These are phyloP conservation scores for Cotesia congregata DNA, from an alignment of 2,888 invertebrate genomes.

Conservation along the genomic window DNA sequence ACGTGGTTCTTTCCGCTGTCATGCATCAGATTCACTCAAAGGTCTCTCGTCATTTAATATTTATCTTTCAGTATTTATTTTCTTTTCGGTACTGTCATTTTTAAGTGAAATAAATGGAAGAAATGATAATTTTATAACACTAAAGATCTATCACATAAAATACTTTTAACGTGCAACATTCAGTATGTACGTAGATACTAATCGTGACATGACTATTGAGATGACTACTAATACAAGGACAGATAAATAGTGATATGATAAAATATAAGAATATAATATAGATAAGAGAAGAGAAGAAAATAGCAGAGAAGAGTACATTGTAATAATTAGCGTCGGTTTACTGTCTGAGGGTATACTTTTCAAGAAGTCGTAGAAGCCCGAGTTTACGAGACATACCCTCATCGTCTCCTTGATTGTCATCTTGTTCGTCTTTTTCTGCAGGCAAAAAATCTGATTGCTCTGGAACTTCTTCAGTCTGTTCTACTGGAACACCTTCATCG, in stretches of 20 bases:
- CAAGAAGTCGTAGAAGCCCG: conserved; percentile 47
- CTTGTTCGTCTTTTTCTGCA: conserved; percentile 43
- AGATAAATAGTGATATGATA: background rate
- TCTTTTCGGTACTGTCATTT: background rate
- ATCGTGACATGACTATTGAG: background rate
- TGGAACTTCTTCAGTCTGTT: conserved; percentile 18
- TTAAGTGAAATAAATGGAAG: background rate
- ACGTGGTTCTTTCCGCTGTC: background rate
- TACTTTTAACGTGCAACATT: background rate
- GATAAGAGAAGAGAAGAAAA: background rate
- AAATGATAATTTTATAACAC: background rate
- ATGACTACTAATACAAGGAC: background rate
- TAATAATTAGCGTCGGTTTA: conserved; percentile 20
- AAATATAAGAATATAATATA: background rate
- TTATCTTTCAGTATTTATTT: background rate
- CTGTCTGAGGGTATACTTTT: conserved; percentile 42
- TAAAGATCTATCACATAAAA: conserved; percentile 16
- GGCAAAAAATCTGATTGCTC: conserved; percentile 24
- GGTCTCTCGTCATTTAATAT: conserved; percentile 2
- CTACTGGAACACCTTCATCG: conserved; percentile 26
- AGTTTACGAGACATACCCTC: conserved; percentile 55
- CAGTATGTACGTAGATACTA: background rate
- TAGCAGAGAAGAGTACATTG: background rate
- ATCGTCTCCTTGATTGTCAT: conserved; percentile 40
- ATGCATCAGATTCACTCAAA: background rate